phyloP scores from a whole-genome alignment of 2,797 vertebrate genomes.

The Dendrocincla fuliginosa region DNA sequence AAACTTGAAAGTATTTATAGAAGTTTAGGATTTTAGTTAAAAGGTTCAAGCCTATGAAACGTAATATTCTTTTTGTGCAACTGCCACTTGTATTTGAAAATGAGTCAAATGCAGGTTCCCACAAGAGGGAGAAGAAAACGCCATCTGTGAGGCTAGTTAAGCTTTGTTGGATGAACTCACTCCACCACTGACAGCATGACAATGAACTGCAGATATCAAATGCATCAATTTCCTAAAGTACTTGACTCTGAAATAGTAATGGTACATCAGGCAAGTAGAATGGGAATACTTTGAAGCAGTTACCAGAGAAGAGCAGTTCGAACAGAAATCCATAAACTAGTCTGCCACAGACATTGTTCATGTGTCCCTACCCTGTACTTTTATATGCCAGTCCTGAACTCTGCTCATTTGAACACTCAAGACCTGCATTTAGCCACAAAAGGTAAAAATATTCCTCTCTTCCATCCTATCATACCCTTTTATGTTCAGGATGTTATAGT shows the following conservation, averaged over 20 bases:
- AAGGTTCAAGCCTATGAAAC: neutral
- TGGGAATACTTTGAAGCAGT: slow-evolving; percentile 15
- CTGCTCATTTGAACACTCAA: neutral
- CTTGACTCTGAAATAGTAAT: slow-evolving; percentile 36
- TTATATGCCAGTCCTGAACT: neutral
- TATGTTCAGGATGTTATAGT: neutral
- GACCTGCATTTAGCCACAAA: neutral
- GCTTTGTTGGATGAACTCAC: slow-evolving; percentile 25
- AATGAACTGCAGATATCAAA: slow-evolving; percentile 46
- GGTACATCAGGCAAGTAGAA: slow-evolving; percentile 37
- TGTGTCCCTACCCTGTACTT: neutral
- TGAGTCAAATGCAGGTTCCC: neutral
- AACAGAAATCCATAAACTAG: slow-evolving; percentile 15
- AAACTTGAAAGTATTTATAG: neutral
- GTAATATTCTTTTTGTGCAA: neutral
- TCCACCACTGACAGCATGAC: slow-evolving; percentile 41
- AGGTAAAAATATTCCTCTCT: neutral
- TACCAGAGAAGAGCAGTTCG: neutral
- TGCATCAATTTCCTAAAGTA: slow-evolving; percentile 59
- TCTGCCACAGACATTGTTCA: neutral
- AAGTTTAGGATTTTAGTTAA: neutral
- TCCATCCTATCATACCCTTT: neutral
- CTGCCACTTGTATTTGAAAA: slow-evolving; percentile 6
- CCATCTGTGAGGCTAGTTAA: slow-evolving; percentile 25
- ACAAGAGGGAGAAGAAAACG: neutral